phyloP scores from a whole-genome alignment of 2,888 invertebrate genomes.

The Noctua fimbriata region DNA sequence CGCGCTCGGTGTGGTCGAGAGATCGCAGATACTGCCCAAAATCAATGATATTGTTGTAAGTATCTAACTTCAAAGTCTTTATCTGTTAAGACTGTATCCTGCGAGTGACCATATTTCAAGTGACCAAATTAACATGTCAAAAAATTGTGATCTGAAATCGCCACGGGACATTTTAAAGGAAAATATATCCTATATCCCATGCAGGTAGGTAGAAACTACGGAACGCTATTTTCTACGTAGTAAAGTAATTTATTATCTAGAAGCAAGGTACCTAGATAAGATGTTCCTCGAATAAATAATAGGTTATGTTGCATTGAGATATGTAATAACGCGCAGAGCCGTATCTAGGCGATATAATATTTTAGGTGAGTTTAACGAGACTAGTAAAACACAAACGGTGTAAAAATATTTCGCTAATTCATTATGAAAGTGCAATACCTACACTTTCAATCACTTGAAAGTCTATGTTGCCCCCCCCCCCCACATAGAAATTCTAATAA shows the following conservation, averaged over 20 bases:
- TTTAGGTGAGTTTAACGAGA: neutral
- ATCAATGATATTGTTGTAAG: slow-evolving; percentile 91
- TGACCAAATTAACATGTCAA: neutral
- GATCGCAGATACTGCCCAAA: slow-evolving; percentile 93
- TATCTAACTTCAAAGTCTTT: neutral
- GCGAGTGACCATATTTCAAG: neutral
- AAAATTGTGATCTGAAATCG: neutral
- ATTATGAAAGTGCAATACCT: no score
- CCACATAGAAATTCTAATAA: no score
- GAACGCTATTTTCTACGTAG: neutral
- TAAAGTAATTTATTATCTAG: neutral
- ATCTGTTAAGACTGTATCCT: neutral
- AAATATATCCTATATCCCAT: no score
- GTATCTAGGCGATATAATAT: neutral
- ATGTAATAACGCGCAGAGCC: neutral
- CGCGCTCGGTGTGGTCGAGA: slow-evolving; percentile 97
- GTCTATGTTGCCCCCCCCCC: no score
- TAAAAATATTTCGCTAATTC: neutral
- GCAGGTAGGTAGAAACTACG: neutral
- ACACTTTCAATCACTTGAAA: no score
- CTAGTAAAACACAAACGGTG: neutral
- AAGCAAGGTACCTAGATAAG: neutral
- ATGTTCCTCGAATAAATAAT: neutral
- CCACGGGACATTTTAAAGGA: neutral
- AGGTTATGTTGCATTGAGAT: neutral